Evolutionary conservation across 1,140 invertebrate species (phyloP), one percentile per base, ranked within the genome.

Genomic region (Ceratosolen solmsi): DNA sequence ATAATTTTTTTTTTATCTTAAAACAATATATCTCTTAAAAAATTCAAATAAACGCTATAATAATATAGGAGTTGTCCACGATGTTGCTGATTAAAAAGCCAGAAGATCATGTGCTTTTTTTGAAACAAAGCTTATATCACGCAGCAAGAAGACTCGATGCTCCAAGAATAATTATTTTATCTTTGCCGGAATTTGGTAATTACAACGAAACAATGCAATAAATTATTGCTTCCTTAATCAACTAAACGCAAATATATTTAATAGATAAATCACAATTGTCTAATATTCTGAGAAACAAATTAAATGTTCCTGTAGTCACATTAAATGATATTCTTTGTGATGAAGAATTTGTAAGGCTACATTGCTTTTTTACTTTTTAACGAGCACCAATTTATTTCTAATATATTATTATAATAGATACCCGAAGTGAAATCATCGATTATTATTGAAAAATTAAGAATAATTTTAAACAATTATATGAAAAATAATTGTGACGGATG

Each of bases 81-180:
- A 89, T 92, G 85, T 85, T 93, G 58, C 76, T 92, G 1, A 91
- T 93, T 22, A 89, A 92, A 73, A 88, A 91, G 82, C 93, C 93
- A 0, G 84, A 88, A 1, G 92, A 93, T 85, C 93, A 92, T 80
- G 84, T 93, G 15, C 82, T 90, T 25, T 93, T 91, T 84, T 85
- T 92, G 54, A 92, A 92, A 82, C 90, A 93, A 85, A 87, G 91
- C 46, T 58, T 93, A 11, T 75, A 87, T 46, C 88, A 89, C 72
- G 91, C 91, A 5, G 85, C 87, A 20, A 85, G 86, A 81, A 91
- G 85, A 54, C 87, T 89, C 68, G 89, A 93, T 83, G 79, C 86
- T 22, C 83, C 91, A 3, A 90, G 90, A 83, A 88, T 93, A 22
- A 89, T 93, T 30, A 82, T 93, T 20, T 78, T 93, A 2, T 86